Base-by-base conservation (phyloP, 2,888 invertebrate species). In the Noctua janthina region DNA sequence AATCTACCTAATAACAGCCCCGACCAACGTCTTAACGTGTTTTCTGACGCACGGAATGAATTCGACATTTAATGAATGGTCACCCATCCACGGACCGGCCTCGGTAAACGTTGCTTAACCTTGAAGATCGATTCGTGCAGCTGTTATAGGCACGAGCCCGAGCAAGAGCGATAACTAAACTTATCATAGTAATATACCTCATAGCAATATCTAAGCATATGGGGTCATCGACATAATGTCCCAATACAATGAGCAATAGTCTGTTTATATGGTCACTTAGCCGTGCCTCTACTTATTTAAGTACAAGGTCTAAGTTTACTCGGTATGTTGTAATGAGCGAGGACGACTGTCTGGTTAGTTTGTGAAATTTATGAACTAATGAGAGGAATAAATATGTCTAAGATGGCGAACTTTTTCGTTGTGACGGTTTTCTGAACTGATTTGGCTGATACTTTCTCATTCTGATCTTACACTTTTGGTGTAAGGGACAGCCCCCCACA, bases 301-400 rank as follows among this genome's bases (percentile, higher is more conserved):
- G 54, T 15, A 39, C 80, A 74, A 81, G 85, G 81, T 66, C 59
- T 62, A 35, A 39, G 67, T 72, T 80, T 29, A 46, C 15, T 68
- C n/a, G 29, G 10, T 17, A 64, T 83, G 79, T 69, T 66, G 83
- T 78, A 84, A 86, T 72, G n/a, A 46, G 29, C 74, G 72, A 85
- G 87, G 87, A 68, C 71, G 5, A 59, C 6, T 54, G 17, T 39
- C 2, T 39, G n/a, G 35, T 0, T 8, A 54, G 23, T 1, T 54
- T 49, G 29, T 56, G 68, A 39, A 62, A 62, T 67, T 20, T 17
- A 15, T 39, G 20, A 74, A 29, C 5, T 56, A 56, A 46, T 46
- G 46, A 46, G 46, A 11, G 46, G 46, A 46, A 46, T 43, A 43
- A 43, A 7, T 46, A 11, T 46, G 46, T 46, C 46, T 10, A 46